phyloP scores from a whole-genome alignment of 2,113 vertebrate genomes.

The Antennarius striatus region DNA sequence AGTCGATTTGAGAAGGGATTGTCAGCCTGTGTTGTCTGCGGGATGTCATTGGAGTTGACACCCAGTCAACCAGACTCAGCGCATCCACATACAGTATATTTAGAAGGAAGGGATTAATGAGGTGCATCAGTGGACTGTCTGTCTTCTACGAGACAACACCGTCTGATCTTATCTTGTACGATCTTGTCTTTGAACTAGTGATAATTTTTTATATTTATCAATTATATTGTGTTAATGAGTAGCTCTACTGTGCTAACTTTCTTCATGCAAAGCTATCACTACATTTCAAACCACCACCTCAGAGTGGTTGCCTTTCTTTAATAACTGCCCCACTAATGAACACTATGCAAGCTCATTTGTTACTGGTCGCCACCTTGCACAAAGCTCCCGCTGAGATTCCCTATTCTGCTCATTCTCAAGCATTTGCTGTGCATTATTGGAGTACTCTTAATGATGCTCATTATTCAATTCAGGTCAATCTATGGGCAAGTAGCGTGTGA shows the following conservation, averaged over 20 bases:
- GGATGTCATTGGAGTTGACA: conserved; percentile 1
- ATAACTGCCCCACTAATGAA: neutral
- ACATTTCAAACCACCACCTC: no score
- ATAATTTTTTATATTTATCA: neutral
- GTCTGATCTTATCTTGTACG: no score
- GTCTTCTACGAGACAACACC: no score
- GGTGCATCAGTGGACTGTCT: no score
- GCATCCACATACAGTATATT: neutral
- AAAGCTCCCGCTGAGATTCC: conserved; percentile 29
- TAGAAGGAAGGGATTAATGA: conserved; percentile 5
- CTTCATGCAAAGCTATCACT: neutral
- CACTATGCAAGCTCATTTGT: conserved; percentile 12
- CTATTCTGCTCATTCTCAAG: conserved; percentile 12
- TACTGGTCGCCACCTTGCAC: conserved; percentile 15
- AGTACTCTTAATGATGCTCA: conserved; percentile 54
- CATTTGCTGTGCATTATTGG: conserved; percentile 40
- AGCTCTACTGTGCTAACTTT: neutral
- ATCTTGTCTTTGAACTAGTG: neutral
- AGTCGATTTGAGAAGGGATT: conserved; percentile 20
- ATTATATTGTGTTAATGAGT: neutral
- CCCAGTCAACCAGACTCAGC: conserved; percentile 2
- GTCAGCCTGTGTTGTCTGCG: conserved; percentile 3
- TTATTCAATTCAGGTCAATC: conserved; percentile 66
- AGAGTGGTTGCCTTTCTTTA: conserved; percentile 12
- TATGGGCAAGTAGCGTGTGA: conserved; percentile 12